A percentile compares a stretch with the other conserved stretches of the same genome.
Evolutionary conservation across 2,113 vertebrate genomes (phyloP).

Genomic region (Lutjanus erythropterus): DNA sequence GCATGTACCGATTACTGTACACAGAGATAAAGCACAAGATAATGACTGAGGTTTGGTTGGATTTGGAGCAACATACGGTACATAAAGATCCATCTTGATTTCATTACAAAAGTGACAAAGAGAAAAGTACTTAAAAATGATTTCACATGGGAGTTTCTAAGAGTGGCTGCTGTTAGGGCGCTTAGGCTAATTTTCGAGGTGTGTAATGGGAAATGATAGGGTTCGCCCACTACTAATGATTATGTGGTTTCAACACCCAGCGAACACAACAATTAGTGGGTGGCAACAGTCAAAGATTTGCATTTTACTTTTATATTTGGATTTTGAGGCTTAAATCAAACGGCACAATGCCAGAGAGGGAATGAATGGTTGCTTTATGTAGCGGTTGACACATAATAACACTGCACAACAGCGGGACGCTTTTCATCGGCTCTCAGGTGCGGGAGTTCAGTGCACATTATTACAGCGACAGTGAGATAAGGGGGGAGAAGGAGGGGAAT

Average conservation of each 20-base stretch:
- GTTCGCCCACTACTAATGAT: constrained; percentile 39
- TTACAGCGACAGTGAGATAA: constrained; percentile 56
- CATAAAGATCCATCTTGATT: constrained; percentile 29
- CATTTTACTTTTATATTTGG: constrained; percentile 62
- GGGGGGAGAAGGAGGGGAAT: constrained; percentile 8
- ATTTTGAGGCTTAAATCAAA: constrained; percentile 52
- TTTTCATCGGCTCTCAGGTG: constrained; percentile 69
- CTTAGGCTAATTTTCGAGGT: constrained; percentile 44
- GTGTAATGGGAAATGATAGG: constrained; percentile 60
- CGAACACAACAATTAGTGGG: constrained; percentile 53
- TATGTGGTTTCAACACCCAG: constrained; percentile 53
- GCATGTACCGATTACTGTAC: constrained; percentile 29
- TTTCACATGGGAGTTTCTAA: constrained; percentile 8
- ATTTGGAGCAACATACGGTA: constrained; percentile 2
- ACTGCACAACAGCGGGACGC: constrained; percentile 30
- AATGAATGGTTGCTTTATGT: constrained; percentile 74
- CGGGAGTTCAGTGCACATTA: constrained; percentile 48
- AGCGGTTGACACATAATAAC: constrained; percentile 51
- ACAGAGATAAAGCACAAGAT: constrained; percentile 6
- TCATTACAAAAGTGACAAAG: constrained; percentile 6
- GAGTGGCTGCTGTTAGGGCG: constrained; percentile 5
- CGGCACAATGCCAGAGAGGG: constrained; percentile 26
- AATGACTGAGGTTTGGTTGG: constrained; percentile 24
- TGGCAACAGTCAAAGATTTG: constrained; percentile 48
- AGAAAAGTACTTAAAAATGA: neutral